phyloP scores from a whole-genome alignment of 2,113 vertebrate genomes.

The Gorsachius goisagi region DNA sequence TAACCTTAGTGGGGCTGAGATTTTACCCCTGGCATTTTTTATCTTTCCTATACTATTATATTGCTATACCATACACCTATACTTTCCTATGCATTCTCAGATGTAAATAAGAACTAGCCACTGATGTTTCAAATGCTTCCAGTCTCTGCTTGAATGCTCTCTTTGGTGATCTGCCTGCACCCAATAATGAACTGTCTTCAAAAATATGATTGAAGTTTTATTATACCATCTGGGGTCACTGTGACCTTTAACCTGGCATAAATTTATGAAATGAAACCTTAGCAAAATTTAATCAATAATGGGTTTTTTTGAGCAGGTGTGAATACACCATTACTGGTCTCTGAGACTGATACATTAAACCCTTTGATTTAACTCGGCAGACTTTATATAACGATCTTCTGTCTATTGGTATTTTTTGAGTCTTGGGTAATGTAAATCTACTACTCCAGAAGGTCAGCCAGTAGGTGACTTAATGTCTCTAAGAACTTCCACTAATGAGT shows the following conservation, averaged over 20 bases:
- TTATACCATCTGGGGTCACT: not conserved
- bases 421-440: conserved; percentile 7
- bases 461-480: conserved; percentile 43
- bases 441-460: conserved; percentile 26
- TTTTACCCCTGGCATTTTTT: not conserved
- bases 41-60: not conserved
- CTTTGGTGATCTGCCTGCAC: not conserved
- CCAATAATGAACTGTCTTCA: not conserved
- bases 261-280: not conserved
- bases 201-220: not conserved
- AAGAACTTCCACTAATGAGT: conserved; percentile 24
- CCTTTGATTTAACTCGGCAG: not conserved
- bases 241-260: not conserved
- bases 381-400: not conserved
- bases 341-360: not conserved
- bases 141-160: not conserved
- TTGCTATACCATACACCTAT: too few relatives aligned
- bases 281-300: not conserved
- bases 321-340: not conserved
- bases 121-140: not conserved
- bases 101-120: not conserved
- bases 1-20: not conserved
- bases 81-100: not conserved
- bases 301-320: not conserved
- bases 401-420: not conserved